Percentiles rank a stretch among this genome's conserved stretches.
These are phyloP conservation scores for Adelognathus sp. DNA, from an alignment of 2,888 invertebrate genomes.

Conservation along the genomic window DNA sequence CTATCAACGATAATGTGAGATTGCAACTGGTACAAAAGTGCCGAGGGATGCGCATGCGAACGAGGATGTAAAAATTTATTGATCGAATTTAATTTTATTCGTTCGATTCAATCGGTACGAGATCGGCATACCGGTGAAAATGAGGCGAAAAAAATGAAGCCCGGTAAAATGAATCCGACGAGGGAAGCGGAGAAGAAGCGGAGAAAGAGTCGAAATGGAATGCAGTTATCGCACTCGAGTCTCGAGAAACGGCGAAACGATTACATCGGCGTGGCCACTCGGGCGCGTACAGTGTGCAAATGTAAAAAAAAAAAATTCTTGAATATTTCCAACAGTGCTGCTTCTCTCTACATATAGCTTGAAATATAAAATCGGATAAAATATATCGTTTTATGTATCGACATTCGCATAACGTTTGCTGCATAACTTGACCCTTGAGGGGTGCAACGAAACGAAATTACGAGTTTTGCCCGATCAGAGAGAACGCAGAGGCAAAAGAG, in stretches of 20 bases:
- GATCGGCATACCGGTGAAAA: not conserved
- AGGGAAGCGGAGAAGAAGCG: not conserved
- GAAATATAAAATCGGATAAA: conserved; percentile 51
- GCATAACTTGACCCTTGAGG: conserved; percentile 38
- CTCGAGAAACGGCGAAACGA: conserved; percentile 46
- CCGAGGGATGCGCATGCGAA: not conserved
- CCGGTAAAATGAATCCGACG: not conserved
- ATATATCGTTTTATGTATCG: conserved; percentile 55
- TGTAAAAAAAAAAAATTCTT: conserved; percentile 27
- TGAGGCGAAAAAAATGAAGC: not conserved
- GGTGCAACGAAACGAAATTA: conserved; percentile 44
- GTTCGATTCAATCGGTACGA: conserved; percentile 6
- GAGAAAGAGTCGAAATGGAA: conserved; percentile 32
- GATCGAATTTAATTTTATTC: conserved; percentile 24
- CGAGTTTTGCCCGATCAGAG: conserved; percentile 37
- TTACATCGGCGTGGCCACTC: conserved; percentile 44
- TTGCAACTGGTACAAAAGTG: conserved; percentile 34
- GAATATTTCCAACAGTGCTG: conserved; percentile 5
- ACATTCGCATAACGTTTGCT: conserved; percentile 45
- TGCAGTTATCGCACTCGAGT: conserved; percentile 51
- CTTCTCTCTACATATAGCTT: not conserved
- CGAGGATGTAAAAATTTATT: conserved; percentile 20
- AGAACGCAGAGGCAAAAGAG: not conserved
- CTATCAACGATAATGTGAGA: conserved; percentile 25
- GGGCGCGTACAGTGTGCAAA: conserved; percentile 10